phyloP scores from a whole-genome alignment of 2,888 invertebrate genomes.

The Andrena minutula region DNA sequence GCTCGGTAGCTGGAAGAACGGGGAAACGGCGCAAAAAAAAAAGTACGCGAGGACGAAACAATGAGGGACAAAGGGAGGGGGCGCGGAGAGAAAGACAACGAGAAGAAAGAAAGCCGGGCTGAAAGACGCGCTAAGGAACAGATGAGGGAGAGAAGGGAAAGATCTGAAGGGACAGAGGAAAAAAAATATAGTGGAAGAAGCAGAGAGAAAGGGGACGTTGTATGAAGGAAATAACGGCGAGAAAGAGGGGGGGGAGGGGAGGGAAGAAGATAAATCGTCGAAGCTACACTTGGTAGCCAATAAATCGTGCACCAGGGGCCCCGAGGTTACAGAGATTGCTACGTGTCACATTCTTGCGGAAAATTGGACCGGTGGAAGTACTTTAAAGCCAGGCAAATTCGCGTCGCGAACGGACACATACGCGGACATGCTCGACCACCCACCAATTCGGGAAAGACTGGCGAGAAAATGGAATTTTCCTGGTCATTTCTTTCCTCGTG shows the following conservation, averaged over 20 bases:
- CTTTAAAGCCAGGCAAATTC: conserved; percentile 72
- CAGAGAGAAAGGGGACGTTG: conserved; percentile 20
- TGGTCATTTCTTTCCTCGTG: not conserved
- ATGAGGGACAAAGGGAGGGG: not conserved
- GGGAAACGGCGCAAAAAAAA: not conserved
- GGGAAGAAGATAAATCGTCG: conserved; percentile 72
- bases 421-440: conserved; percentile 64
- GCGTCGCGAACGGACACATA: conserved; percentile 68
- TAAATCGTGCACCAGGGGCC: conserved; percentile 70
- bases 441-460: conserved; percentile 44
- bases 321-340: conserved; percentile 75
- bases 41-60: not conserved
- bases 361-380: conserved; percentile 71
- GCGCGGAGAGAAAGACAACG: conserved; percentile 2
- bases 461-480: conserved; percentile 21
- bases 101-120: not conserved
- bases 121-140: not conserved
- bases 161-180: not conserved
- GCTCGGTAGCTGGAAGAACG: not conserved
- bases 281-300: conserved; percentile 73
- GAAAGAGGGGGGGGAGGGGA: conserved; percentile 18
- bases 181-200: not conserved
- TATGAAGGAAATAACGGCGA: conserved; percentile 41
- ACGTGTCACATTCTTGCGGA: conserved; percentile 76
- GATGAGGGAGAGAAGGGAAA: not conserved